Conservation (phyloP, 2,888 invertebrate genomes). For the Coecobrya sp. region DNA sequence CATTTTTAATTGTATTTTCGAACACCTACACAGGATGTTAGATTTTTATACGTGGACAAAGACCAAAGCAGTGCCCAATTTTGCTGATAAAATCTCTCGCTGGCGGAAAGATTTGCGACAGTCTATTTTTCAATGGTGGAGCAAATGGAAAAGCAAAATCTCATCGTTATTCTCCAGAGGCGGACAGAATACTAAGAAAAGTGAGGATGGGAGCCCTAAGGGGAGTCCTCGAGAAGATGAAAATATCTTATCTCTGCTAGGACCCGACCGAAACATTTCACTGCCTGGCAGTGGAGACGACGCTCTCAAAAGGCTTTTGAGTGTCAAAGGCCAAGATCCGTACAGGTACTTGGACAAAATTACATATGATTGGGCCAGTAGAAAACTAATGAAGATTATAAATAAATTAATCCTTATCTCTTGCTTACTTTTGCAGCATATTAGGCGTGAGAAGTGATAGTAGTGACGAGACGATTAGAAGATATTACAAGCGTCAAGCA, state of each 20-base stretch:
- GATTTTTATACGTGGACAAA: constrained; percentile 84
- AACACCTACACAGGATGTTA: constrained; percentile 82
- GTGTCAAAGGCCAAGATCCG: constrained; percentile 98
- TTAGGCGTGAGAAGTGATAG: constrained; percentile 95
- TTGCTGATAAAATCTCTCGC: constrained; percentile 59
- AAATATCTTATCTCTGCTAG: constrained; percentile 87
- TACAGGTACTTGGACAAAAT: constrained; percentile 91
- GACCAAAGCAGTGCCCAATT: constrained; percentile 80
- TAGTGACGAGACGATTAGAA: constrained; percentile 97
- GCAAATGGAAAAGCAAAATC: constrained; percentile 57
- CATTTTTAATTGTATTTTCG: no score
- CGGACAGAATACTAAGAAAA: constrained; percentile 52
- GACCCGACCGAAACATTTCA: constrained; percentile 92
- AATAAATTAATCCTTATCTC: no score
- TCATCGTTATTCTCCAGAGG: constrained; percentile 43
- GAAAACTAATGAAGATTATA: no score
- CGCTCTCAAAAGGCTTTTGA: constrained; percentile 96
- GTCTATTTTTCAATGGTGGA: constrained; percentile 53
- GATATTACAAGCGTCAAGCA: constrained; percentile 97
- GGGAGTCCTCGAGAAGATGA: constrained; percentile 74
- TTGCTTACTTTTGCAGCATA: constrained; percentile 90
- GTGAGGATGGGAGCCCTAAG: constrained; percentile 57
- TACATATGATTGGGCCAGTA: no score
- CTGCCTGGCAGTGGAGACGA: constrained; percentile 97
- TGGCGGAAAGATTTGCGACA: constrained; percentile 46